Conservation (phyloP, 1,140 invertebrate species). For the Pinna nobilis region DNA sequence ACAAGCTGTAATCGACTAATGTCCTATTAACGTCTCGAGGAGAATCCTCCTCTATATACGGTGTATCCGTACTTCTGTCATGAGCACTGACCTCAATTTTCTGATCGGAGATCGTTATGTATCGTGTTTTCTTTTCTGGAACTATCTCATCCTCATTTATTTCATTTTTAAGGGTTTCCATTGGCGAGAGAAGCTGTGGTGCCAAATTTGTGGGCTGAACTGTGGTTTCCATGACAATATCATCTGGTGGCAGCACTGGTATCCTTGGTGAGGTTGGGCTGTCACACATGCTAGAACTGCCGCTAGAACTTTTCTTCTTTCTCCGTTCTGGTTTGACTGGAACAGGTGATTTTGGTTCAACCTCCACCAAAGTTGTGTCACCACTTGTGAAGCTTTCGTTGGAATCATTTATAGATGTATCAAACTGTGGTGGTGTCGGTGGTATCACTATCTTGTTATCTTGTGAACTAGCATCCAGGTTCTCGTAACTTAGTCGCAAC, state of each 20-base stretch:
- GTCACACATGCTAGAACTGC: not conserved
- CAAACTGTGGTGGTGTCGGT: slow-evolving; percentile 1
- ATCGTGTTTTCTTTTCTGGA: slow-evolving; percentile 37
- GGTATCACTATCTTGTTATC: slow-evolving; percentile 21
- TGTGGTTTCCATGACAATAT: slow-evolving; percentile 34
- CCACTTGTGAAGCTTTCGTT: not conserved
- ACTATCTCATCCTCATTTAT: slow-evolving; percentile 45
- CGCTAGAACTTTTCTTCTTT: slow-evolving; percentile 57
- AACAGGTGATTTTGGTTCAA: slow-evolving; percentile 43
- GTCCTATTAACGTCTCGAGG: slow-evolving; percentile 26
- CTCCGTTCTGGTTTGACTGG: slow-evolving; percentile 59
- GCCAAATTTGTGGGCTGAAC: slow-evolving; percentile 7
- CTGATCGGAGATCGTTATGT: slow-evolving; percentile 30
- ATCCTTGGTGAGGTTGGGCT: slow-evolving; percentile 14
- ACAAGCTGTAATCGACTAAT: slow-evolving; percentile 40
- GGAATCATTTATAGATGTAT: slow-evolving; percentile 13
- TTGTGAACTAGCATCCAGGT: slow-evolving; percentile 43
- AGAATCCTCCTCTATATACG: slow-evolving; percentile 2
- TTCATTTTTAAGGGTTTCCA: slow-evolving; percentile 4
- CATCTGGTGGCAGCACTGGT: not conserved
- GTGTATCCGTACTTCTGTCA: slow-evolving; percentile 1
- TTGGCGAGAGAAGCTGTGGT: not conserved
- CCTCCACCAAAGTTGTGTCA: slow-evolving; percentile 1
- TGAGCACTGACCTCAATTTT: slow-evolving; percentile 40
- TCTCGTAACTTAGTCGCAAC: slow-evolving; percentile 54